phyloP scores from a whole-genome alignment of 2,113 vertebrate genomes.

The Numenius arquata region DNA sequence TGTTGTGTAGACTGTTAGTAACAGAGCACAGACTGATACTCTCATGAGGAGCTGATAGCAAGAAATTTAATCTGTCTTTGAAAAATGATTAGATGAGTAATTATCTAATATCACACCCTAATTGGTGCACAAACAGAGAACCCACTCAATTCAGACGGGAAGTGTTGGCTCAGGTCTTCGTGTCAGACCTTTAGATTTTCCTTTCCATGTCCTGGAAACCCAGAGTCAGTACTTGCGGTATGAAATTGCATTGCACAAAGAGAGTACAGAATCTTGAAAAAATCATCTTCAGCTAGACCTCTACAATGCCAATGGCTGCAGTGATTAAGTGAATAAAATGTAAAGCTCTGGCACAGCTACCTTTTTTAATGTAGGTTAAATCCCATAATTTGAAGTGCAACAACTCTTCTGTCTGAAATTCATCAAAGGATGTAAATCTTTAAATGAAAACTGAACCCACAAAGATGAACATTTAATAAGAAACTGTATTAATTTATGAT shows the following conservation, averaged over 20 bases:
- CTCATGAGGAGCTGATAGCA: neutral
- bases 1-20: neutral
- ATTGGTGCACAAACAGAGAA: neutral
- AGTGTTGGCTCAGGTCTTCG: neutral
- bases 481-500: neutral
- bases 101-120: neutral
- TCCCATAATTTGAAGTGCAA: neutral
- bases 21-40: neutral
- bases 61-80: neutral
- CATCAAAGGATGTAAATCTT: neutral
- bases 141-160: neutral
- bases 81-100: neutral
- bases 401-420: neutral
- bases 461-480: neutral
- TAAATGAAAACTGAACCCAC: neutral
- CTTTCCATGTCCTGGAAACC: neutral
- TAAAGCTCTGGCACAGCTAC: neutral
- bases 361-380: neutral
- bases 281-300: rapidly evolving
- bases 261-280: neutral
- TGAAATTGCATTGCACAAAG: neutral
- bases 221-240: neutral
- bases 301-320: neutral
- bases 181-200: neutral
- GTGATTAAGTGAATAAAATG: neutral